Evolutionary conservation across 2,888 invertebrate genomes (phyloP), one percentile per base, ranked within the genome.

Genomic region (Melanotus villosus): DNA sequence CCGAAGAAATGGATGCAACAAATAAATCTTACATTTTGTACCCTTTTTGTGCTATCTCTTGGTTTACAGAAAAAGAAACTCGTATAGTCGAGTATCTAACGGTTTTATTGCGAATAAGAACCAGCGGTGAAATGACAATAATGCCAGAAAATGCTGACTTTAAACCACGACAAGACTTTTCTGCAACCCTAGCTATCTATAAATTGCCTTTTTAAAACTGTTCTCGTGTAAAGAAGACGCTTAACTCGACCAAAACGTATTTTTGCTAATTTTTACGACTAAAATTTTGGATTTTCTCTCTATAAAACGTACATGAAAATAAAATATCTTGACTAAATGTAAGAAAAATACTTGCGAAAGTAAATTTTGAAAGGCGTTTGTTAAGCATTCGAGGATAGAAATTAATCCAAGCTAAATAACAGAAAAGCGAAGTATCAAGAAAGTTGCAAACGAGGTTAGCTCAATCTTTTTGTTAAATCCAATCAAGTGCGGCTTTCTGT

Each of bases 401-500:
- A 52, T 52, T 52, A 52, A 52, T 52, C 19, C 18, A 26, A 32
- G 52, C 52, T 52, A 52, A 52, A 52, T 52, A 52, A 52, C 32
- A 52, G 52, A 52, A 58, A 58, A 41, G 26, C 16, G 38, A 23
- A 41, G 26, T 58, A 58, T 57, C 38, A 58, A 41, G 41, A 60
- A 58, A 60, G 59, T 60, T 60, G 19, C 26, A 14, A 60, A 47
- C 47, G 19, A 60, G 32, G 32, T 60, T 60, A 45, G 43, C 59
- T 60, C 45, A 45, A 60, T 60, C 59, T 45, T 45, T 43, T 47
- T 14, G 59, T 14, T n/a, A 62, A 62, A 50, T 62, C 45, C 47
- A 50, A 62, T 62, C 62, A 47, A 62, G 32, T 62, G 50, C 32
- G 50, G 50, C 50, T 47, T 60, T 50, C 34, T 36, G 34, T 62